These are phyloP conservation scores for Antheraea mylitta DNA, from an alignment of 1,140 invertebrate species.

Conservation along the genomic window DNA sequence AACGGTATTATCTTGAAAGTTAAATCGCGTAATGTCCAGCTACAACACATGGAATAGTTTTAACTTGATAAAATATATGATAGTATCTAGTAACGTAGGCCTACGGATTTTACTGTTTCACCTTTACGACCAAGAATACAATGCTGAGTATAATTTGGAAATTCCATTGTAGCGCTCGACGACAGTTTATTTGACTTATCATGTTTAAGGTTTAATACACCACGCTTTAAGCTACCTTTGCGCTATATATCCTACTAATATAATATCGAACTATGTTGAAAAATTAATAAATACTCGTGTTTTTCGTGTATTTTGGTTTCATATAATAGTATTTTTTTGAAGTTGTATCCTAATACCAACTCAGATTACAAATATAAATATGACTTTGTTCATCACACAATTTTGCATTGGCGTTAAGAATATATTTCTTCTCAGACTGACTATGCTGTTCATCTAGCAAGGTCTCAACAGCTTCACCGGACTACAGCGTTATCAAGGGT, in stretches of 20 bases:
- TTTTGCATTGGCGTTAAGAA: no score
- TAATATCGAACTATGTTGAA: no score
- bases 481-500: no score
- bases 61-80: constrained; percentile 4
- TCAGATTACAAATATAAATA: no score
- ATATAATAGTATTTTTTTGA: no score
- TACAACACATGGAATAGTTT: background rate
- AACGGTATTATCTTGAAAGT: constrained; percentile 2
- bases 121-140: constrained; percentile 6
- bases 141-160: constrained; percentile 25
- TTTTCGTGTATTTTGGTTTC: no score
- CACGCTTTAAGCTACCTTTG: background rate
- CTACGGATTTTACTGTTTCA: constrained; percentile 11
- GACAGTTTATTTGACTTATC: constrained; percentile 17
- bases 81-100: background rate
- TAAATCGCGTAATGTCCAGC: background rate
- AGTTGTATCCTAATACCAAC: no score
- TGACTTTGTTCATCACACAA: no score
- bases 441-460: no score
- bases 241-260: background rate
- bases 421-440: no score
- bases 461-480: no score
- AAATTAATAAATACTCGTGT: no score
- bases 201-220: background rate
- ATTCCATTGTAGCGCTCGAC: constrained; percentile 22